phyloP scores from a whole-genome alignment of 2,888 invertebrate genomes.

The Crematogaster levior region DNA sequence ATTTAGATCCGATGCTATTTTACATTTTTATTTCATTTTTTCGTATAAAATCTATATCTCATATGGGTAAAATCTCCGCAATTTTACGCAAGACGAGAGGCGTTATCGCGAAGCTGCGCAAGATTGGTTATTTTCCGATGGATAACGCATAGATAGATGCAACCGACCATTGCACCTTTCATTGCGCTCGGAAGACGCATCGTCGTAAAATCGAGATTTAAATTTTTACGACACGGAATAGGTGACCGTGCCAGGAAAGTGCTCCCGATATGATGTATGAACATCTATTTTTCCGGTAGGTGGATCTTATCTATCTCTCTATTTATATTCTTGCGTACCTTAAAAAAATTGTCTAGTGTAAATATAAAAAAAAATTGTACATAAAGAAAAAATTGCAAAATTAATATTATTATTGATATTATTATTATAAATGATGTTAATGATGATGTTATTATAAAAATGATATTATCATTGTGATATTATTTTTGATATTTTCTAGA shows the following conservation, averaged over 20 bases:
- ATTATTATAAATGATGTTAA: no score
- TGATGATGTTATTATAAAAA: no score
- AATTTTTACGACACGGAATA: slow-evolving; percentile 47
- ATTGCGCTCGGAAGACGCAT: slow-evolving; percentile 7
- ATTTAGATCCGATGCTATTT: background rate
- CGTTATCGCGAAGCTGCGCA: slow-evolving; percentile 30
- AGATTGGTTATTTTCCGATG: slow-evolving; percentile 34
- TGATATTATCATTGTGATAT: no score
- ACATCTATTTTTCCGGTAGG: background rate
- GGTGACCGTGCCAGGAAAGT: slow-evolving; percentile 4
- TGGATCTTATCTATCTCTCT: background rate
- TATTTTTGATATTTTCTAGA: no score
- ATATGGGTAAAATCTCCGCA: background rate
- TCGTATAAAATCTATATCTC: background rate
- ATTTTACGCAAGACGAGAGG: background rate
- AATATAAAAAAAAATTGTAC: background rate
- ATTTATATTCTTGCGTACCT: background rate
- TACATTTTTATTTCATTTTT: background rate
- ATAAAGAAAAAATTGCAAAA: background rate
- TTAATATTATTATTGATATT: background rate
- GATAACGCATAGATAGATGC: background rate
- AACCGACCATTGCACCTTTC: slow-evolving; percentile 9
- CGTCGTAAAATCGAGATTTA: slow-evolving; percentile 53
- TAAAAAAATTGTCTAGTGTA: background rate
- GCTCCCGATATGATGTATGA: background rate